A percentile compares a stretch with the other conserved stretches of the same genome.
These are phyloP conservation scores for cat (Felis catus) DNA, from an alignment of 2,113 vertebrate species.

Conservation along the genomic window F.catus_Fca126_mat1.0 CM031425.1:51158001-51158500, in stretches of 20 bases:
- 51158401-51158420: not conserved
- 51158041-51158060: not conserved
- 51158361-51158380: not conserved
- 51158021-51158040: not conserved
- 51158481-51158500: not conserved
- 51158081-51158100: constrained; percentile 24
- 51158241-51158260: not conserved
- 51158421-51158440: not conserved
- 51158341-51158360: not conserved
- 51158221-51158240: not conserved
- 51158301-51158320: not conserved
- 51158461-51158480: not conserved
- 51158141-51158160: not conserved
- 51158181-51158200: not conserved
- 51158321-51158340: not conserved
- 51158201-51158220: not conserved
- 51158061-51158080: not conserved
- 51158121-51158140: not conserved
- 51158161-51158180: constrained; percentile 27
- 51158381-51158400: not conserved
- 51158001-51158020: not conserved
- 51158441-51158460: not conserved
- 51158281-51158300: not conserved
- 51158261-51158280: not conserved
- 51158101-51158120: not conserved